Percentiles rank a stretch among this genome's conserved stretches.
Conservation (phyloP, 2,113 vertebrate species). For the Chaetodon auriga region DNA sequence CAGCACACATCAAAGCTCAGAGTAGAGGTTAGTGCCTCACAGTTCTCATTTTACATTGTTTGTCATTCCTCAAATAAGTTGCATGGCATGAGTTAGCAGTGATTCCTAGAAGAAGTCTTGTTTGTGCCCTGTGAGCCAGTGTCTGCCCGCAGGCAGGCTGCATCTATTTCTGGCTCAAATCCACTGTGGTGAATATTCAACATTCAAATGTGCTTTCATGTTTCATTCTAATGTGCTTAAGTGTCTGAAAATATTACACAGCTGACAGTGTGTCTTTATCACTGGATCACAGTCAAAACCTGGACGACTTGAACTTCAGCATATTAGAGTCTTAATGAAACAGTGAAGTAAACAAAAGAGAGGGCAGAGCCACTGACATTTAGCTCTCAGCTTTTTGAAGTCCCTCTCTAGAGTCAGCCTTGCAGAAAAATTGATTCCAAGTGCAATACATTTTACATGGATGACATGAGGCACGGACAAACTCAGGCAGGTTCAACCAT, state of each 20-base stretch:
- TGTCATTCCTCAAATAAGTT: not conserved
- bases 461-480: slow-evolving; percentile 50
- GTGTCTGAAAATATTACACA: slow-evolving; percentile 4
- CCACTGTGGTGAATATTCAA: slow-evolving; percentile 46
- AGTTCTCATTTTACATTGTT: not conserved
- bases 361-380: slow-evolving; percentile 74
- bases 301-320: slow-evolving; percentile 26
- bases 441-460: slow-evolving; percentile 59
- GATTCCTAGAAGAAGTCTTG: slow-evolving; percentile 44
- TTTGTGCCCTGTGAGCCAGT: slow-evolving; percentile 17
- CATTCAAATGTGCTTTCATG: slow-evolving; percentile 7
- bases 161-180: slow-evolving; percentile 38
- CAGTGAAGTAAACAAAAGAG: slow-evolving; percentile 31
- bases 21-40: not conserved
- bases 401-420: slow-evolving; percentile 54
- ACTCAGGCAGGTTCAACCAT: slow-evolving; percentile 46
- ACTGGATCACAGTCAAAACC: not conserved
- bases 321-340: slow-evolving; percentile 24
- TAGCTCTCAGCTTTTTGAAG: slow-evolving; percentile 54
- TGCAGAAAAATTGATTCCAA: slow-evolving; percentile 68
- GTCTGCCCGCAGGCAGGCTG: slow-evolving; percentile 22
- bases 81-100: slow-evolving; percentile 19
- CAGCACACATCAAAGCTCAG: not conserved
- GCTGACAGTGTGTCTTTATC: slow-evolving; percentile 6
- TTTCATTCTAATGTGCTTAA: slow-evolving; percentile 13